Conservation (phyloP, 2,113 vertebrate genomes). For the Casuarius casuarius region DNA sequence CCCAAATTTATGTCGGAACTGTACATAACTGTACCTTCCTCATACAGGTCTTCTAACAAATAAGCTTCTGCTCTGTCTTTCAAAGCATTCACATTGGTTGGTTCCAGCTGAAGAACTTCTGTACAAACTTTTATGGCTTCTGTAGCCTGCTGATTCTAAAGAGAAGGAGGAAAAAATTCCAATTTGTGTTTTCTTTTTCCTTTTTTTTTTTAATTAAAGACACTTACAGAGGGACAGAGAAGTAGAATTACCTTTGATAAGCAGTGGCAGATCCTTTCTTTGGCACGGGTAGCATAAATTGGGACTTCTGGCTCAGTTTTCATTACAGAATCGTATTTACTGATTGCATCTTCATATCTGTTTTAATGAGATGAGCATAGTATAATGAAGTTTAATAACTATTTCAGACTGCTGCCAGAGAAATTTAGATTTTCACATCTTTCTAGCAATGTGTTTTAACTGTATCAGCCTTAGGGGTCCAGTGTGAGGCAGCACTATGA, state of each 20-base stretch:
- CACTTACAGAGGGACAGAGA: neutral
- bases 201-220: neutral
- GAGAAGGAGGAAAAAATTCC: neutral
- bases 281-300: conserved; percentile 84
- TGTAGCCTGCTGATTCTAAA: conserved; percentile 83
- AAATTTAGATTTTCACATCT: neutral
- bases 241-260: conserved; percentile 84
- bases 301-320: conserved; percentile 88
- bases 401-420: neutral
- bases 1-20: neutral
- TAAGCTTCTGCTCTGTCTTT: conserved; percentile 95
- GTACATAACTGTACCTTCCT: conserved; percentile 83
- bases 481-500: neutral
- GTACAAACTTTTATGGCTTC: conserved; percentile 88
- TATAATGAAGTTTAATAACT: neutral
- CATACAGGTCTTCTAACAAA: conserved; percentile 91
- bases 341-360: conserved; percentile 91
- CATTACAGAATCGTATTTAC: conserved; percentile 90
- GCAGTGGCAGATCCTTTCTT: conserved; percentile 94
- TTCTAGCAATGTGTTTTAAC: neutral
- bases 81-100: conserved; percentile 87
- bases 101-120: conserved; percentile 85
- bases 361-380: neutral
- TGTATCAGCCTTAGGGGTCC: neutral
- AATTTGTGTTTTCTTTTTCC: neutral